These are phyloP conservation scores for Philopotamus ludificatus DNA, from an alignment of 1,140 invertebrate genomes.

Conservation along the genomic window DNA sequence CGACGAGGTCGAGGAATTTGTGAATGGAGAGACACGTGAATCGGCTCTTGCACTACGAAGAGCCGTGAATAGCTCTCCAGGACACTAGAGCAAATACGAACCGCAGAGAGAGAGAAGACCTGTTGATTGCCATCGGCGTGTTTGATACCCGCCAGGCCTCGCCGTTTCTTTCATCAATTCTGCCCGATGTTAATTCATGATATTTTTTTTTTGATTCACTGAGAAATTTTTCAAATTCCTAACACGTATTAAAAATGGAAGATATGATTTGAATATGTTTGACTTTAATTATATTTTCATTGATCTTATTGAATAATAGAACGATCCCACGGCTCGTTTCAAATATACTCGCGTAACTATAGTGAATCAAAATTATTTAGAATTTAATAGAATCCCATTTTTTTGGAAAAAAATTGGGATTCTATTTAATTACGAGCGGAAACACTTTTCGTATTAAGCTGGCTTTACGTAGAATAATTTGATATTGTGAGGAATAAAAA, in stretches of 20 bases:
- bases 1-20: constrained; percentile 35
- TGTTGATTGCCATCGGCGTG: constrained; percentile 14
- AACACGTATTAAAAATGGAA: not conserved
- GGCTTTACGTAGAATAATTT: constrained; percentile 32
- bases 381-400: too few species aligned
- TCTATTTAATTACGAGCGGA: not conserved
- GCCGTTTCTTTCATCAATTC: not conserved
- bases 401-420: too few species aligned
- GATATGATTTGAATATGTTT: too few species aligned
- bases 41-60: not conserved
- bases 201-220: too few species aligned
- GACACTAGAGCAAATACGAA: not conserved
- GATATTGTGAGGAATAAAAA: constrained; percentile 31
- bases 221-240: not conserved
- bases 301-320: too few species aligned
- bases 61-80: not conserved
- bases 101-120: not conserved
- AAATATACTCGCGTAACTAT: constrained; percentile 1
- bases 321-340: constrained; percentile 22
- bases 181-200: not conserved
- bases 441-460: constrained; percentile 9
- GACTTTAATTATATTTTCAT: constrained; percentile 24
- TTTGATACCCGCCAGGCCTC: not conserved
- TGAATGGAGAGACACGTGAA: constrained; percentile 35
- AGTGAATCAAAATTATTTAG: constrained; percentile 14